A percentile compares a stretch with the other conserved stretches of the same genome.
phyloP scores from a whole-genome alignment of 2,113 vertebrate genomes.

The Prolemur simus region DNA sequence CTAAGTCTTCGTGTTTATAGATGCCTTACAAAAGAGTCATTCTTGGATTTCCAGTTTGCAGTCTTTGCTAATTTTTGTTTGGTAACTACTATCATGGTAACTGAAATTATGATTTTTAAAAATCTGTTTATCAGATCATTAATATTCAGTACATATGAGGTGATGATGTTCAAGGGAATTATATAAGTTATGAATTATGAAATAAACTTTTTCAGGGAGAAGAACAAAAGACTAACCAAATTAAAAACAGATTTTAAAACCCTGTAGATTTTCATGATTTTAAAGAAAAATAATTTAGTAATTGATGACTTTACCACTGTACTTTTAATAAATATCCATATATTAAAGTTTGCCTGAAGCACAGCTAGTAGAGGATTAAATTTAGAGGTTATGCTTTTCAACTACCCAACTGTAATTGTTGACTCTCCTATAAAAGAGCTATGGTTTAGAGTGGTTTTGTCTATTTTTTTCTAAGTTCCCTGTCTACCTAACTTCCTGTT shows the following conservation, averaged over 20 bases:
- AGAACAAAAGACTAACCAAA: constrained; percentile 8
- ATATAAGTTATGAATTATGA: constrained; percentile 10
- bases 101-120: constrained; percentile 18
- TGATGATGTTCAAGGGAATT: constrained; percentile 13
- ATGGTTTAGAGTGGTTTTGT: background rate
- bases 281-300: constrained; percentile 34
- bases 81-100: constrained; percentile 77
- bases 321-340: background rate
- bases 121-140: background rate
- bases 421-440: background rate
- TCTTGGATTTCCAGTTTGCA: constrained; percentile 74
- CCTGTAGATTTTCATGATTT: constrained; percentile 25
- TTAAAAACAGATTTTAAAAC: constrained; percentile 10
- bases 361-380: constrained; percentile 3
- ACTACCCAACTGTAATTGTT: background rate
- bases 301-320: background rate
- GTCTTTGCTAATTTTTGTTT: constrained; percentile 75
- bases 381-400: constrained; percentile 10
- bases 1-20: constrained; percentile 45
- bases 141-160: background rate
- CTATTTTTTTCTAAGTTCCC: background rate
- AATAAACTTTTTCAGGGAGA: background rate
- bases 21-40: constrained; percentile 48
- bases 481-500: background rate
- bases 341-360: background rate